A percentile compares a stretch with the other conserved stretches of the same genome.
Evolutionary conservation across 2,797 vertebrate species (phyloP).

Genomic region (Sciaenops ocellatus): DNA sequence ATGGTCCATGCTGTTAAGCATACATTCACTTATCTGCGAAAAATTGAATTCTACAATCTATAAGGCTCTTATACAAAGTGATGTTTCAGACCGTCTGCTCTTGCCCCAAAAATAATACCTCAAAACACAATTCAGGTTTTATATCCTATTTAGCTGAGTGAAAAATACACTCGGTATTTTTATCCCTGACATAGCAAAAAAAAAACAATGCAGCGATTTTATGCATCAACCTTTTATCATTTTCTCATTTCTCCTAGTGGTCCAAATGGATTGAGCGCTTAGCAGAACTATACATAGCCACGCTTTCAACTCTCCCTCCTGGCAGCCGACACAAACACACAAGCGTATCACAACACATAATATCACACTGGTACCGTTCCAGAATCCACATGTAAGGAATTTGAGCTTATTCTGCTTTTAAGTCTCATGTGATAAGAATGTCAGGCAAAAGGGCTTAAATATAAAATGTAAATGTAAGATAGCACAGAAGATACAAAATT

Average conservation of each 20-base stretch:
- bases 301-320: slow-evolving; percentile 45
- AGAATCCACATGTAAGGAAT: slow-evolving; percentile 36
- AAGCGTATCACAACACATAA: slow-evolving; percentile 18
- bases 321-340: slow-evolving; percentile 33
- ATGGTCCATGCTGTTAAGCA: slow-evolving; percentile 29
- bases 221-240: slow-evolving; percentile 47
- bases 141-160: slow-evolving; percentile 35
- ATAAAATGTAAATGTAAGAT: slow-evolving; percentile 53
- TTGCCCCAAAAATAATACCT: slow-evolving; percentile 40
- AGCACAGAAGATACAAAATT: slow-evolving; percentile 52
- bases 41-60: slow-evolving; percentile 47
- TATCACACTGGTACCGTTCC: slow-evolving; percentile 21
- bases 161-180: slow-evolving; percentile 33
- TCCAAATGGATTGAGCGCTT: slow-evolving; percentile 48
- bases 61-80: slow-evolving; percentile 23
- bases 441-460: slow-evolving; percentile 45
- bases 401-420: slow-evolving; percentile 40
- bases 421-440: slow-evolving; percentile 35
- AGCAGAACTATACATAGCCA: slow-evolving; percentile 44
- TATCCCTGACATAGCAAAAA: slow-evolving; percentile 17
- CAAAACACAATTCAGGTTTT: slow-evolving; percentile 48
- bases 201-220: slow-evolving; percentile 25
- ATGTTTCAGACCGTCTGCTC: slow-evolving; percentile 30
- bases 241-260: slow-evolving; percentile 48
- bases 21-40: slow-evolving; percentile 32